These are phyloP conservation scores for Laothoe populi DNA, from an alignment of 2,888 invertebrate species.

Conservation along the genomic window DNA sequence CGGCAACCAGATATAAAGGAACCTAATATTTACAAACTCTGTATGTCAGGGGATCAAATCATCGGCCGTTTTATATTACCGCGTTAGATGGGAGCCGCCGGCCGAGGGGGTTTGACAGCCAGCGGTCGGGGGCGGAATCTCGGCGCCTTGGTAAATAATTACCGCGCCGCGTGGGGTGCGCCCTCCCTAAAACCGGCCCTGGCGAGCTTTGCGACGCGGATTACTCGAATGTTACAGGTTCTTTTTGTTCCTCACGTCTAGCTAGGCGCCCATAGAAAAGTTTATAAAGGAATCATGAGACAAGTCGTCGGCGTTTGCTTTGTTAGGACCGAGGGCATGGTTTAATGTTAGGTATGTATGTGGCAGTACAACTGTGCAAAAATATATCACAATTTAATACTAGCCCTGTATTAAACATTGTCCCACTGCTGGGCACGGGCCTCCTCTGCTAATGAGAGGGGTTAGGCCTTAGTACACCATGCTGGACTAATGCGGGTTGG, in stretches of 20 bases:
- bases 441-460: too few relatives aligned
- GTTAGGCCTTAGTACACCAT: too few relatives aligned
- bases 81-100: background rate
- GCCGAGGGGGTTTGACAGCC: constrained; percentile 1
- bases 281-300: constrained; percentile 39
- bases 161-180: constrained; percentile 65
- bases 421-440: too few relatives aligned
- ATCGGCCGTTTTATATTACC: constrained; percentile 25
- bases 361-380: background rate
- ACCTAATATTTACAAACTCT: constrained; percentile 12
- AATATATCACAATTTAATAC: too few relatives aligned
- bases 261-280: constrained; percentile 12
- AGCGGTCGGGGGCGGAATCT: constrained; percentile 54
- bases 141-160: constrained; percentile 79
- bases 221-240: constrained; percentile 45
- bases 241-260: constrained; percentile 31
- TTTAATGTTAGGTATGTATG: constrained; percentile 13
- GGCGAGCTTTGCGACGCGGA: constrained; percentile 37
- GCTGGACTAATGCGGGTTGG: too few relatives aligned
- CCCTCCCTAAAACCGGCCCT: constrained; percentile 50
- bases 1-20: constrained; percentile 11
- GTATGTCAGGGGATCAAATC: constrained; percentile 25
- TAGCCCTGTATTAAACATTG: too few relatives aligned
- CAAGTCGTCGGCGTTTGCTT: constrained; percentile 30
- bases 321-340: background rate